These are phyloP conservation scores for Sinocyclocheilus rhinocerous DNA, from an alignment of 2,113 vertebrate species.

Conservation along the genomic window DNA sequence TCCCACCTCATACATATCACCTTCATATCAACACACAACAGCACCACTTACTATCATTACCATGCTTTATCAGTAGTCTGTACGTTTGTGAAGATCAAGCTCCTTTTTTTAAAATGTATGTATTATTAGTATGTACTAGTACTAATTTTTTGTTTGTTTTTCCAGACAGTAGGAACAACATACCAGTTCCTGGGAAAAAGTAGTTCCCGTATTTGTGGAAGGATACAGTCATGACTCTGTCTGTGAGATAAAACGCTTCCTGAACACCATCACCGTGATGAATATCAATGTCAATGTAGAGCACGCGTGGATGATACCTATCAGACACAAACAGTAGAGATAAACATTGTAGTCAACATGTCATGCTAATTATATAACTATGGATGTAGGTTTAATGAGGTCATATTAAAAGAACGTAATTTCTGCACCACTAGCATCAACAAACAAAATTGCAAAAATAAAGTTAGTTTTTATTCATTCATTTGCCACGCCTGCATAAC, in stretches of 20 bases:
- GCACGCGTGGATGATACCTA: conserved; percentile 95
- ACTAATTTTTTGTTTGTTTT: too few species aligned
- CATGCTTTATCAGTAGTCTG: too few species aligned
- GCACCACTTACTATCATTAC: neutral
- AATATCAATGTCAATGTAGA: conserved; percentile 98
- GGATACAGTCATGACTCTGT: conserved; percentile 98
- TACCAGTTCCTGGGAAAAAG: conserved; percentile 97
- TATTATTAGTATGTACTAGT: too few species aligned
- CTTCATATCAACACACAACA: conserved; percentile 65
- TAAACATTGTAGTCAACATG: neutral
- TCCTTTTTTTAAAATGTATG: too few species aligned
- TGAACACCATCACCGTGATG: conserved; percentile 97
- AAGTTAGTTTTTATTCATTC: too few species aligned
- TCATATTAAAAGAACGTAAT: too few species aligned
- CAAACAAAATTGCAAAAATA: neutral
- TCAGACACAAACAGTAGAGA: neutral
- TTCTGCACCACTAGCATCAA: too few species aligned
- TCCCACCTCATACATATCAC: conserved; percentile 98
- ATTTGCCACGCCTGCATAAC: too few species aligned
- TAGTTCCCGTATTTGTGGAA: conserved; percentile 99
- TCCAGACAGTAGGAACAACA: neutral
- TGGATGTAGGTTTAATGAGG: too few species aligned
- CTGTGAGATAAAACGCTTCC: conserved; percentile 97
- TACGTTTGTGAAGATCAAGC: too few species aligned
- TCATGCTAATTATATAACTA: neutral